These are phyloP conservation scores for Parnassius smintheus DNA, from an alignment of 2,888 invertebrate species.

Conservation along the genomic window DNA sequence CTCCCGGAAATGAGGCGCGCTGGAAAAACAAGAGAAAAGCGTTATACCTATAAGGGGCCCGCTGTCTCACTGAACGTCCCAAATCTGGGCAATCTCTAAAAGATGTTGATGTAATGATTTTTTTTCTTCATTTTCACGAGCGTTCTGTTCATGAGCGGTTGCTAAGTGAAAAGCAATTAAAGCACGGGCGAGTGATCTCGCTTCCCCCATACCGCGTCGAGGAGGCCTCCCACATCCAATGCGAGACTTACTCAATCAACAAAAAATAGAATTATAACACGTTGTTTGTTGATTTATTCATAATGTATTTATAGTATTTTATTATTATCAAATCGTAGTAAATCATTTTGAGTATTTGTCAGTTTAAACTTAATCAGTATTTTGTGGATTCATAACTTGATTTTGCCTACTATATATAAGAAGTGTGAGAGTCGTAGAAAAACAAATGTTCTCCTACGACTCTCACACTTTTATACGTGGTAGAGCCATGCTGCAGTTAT, in stretches of 20 bases:
- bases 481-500: too few relatives aligned
- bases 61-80: constrained; percentile 71
- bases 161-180: constrained; percentile 82
- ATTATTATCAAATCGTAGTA: constrained; percentile 1
- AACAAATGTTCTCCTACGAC: too few relatives aligned
- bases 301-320: neutral
- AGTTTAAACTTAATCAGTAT: neutral
- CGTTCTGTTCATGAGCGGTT: constrained; percentile 79
- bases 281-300: constrained; percentile 21
- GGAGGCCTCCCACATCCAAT: constrained; percentile 42
- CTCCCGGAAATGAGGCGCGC: constrained; percentile 79
- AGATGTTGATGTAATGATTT: constrained; percentile 81
- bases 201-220: constrained; percentile 46
- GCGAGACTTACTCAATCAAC: constrained; percentile 64
- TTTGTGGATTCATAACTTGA: neutral
- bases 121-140: constrained; percentile 76
- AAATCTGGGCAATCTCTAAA: constrained; percentile 80
- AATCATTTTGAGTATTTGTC: neutral
- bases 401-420: too few relatives aligned
- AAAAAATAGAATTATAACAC: constrained; percentile 57
- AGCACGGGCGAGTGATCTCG: constrained; percentile 81
- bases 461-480: too few relatives aligned
- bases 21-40: constrained; percentile 80
- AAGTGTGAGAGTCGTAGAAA: too few relatives aligned
- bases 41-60: constrained; percentile 68